These are phyloP conservation scores for Sceloporus tristichus DNA, from an alignment of 2,113 vertebrate genomes.

Conservation along the genomic window DNA sequence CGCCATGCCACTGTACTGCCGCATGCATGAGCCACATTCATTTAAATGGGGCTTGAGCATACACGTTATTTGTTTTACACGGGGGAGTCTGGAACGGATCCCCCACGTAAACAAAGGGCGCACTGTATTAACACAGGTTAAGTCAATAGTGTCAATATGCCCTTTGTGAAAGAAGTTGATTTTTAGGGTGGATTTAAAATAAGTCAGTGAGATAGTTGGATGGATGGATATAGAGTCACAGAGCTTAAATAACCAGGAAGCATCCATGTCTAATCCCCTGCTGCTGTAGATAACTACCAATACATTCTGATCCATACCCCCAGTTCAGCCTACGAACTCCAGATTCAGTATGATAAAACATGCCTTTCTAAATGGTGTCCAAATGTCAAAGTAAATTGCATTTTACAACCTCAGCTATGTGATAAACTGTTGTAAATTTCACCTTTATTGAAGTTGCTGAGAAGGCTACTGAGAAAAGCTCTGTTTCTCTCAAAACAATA, in stretches of 20 bases:
- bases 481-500: no score
- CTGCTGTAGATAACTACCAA: neutral
- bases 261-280: neutral
- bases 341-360: neutral
- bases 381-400: neutral
- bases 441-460: no score
- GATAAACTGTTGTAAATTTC: neutral
- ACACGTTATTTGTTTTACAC: no score
- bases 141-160: neutral
- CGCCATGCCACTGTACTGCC: no score
- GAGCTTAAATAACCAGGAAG: neutral
- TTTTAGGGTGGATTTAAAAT: neutral
- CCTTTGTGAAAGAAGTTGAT: slow-evolving; percentile 3
- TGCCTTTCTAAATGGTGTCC: neutral
- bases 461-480: no score
- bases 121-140: neutral
- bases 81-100: no score
- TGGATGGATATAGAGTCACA: neutral
- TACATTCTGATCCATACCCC: neutral
- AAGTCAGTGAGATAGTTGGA: neutral
- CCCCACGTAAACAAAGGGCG: no score
- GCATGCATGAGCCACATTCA: no score
- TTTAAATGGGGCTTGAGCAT: no score
- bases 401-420: neutral
- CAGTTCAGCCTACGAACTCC: neutral